Percentiles rank a stretch among this genome's conserved stretches.
phyloP scores from a whole-genome alignment of 2,888 invertebrate species.

The Rhagium mordax region DNA sequence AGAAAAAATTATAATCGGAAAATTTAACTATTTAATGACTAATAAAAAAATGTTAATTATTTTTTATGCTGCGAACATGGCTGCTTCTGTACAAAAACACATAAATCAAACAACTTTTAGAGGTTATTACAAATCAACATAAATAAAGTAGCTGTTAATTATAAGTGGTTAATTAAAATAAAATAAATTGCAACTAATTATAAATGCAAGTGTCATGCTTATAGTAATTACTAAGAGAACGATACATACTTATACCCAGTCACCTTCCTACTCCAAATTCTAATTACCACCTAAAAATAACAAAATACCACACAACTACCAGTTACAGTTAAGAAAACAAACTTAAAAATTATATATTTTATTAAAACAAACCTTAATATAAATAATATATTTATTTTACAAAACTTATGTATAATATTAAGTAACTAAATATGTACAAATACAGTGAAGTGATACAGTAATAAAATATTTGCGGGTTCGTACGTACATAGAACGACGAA shows the following conservation, averaged over 20 bases:
- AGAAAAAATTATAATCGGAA: too few species aligned
- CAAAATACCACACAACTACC: slow-evolving; percentile 8
- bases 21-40: too few species aligned
- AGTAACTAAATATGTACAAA: slow-evolving; percentile 31
- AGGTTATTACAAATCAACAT: too few species aligned
- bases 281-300: slow-evolving; percentile 25
- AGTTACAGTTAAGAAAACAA: slow-evolving; percentile 12
- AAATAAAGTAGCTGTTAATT: too few species aligned
- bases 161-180: background rate
- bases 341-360: slow-evolving; percentile 19
- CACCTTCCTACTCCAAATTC: slow-evolving; percentile 21
- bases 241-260: slow-evolving; percentile 15
- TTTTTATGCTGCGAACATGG: too few species aligned
- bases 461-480: background rate
- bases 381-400: slow-evolving; percentile 31
- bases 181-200: background rate
- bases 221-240: slow-evolving; percentile 2
- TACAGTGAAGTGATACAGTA: background rate
- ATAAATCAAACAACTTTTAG: too few species aligned
- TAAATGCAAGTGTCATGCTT: background rate
- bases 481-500: background rate
- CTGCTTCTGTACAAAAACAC: too few species aligned
- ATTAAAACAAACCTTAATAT: slow-evolving; percentile 26
- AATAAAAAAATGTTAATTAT: too few species aligned
- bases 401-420: slow-evolving; percentile 25